Evolutionary conservation across 2,797 vertebrate species (phyloP).

Genomic region (Odontamblyopus rebecca): DNA sequence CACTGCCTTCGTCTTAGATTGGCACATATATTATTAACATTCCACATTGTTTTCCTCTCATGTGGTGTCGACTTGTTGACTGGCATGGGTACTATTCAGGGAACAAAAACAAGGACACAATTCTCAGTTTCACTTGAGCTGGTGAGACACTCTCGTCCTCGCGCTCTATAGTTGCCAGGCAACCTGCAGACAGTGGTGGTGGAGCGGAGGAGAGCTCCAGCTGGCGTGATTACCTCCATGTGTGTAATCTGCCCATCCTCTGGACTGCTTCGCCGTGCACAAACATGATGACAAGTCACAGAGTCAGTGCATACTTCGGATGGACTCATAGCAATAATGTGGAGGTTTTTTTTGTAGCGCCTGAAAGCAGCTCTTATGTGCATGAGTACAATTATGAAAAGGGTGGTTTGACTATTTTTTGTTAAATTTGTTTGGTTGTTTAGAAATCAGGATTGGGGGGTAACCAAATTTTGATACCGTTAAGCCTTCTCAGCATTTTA

Average conservation of each 20-base stretch:
- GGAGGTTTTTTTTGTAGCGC: too few relatives aligned
- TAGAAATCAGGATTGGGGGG: too few relatives aligned
- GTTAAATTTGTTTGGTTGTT: background rate
- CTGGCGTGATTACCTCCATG: constrained; percentile 12
- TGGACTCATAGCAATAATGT: background rate
- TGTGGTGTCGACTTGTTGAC: constrained; percentile 11
- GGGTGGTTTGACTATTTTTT: background rate
- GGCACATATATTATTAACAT: constrained; percentile 19
- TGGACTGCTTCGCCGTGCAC: background rate
- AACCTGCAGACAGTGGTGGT: constrained; percentile 13
- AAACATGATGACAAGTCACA: background rate
- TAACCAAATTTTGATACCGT: too few relatives aligned
- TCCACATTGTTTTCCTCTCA: constrained; percentile 10
- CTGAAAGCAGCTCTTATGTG: too few relatives aligned
- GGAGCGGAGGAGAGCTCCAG: constrained; percentile 2
- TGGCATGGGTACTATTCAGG: constrained; percentile 12
- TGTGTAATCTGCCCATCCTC: constrained; percentile 8
- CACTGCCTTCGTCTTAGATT: background rate
- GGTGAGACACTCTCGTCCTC: constrained; percentile 13
- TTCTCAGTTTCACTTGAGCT: constrained; percentile 13
- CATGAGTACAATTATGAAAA: background rate
- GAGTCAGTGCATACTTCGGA: background rate
- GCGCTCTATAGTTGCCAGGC: constrained; percentile 13
- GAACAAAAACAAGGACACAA: constrained; percentile 21
- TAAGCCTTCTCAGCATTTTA: too few relatives aligned